Evolutionary conservation across 1,140 invertebrate species (phyloP).

Genomic region (Lordiphosa clarofinis): DNA sequence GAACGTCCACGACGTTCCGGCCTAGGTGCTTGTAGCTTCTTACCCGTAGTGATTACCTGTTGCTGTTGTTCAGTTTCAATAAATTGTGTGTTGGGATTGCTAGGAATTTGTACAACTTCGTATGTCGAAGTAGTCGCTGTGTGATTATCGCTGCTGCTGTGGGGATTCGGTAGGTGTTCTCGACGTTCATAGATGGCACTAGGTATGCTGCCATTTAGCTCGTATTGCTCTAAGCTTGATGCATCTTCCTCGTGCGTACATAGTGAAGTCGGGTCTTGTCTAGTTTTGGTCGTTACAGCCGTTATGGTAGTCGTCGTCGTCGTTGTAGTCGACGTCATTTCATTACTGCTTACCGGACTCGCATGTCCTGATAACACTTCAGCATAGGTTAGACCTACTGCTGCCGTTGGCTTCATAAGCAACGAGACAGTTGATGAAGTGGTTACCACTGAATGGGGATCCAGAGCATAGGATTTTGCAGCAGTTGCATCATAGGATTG

Average conservation of each 20-base stretch:
- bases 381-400: constrained; percentile 80
- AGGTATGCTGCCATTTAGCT: constrained; percentile 26
- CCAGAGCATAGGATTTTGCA: constrained; percentile 85
- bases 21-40: constrained; percentile 50
- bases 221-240: constrained; percentile 3
- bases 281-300: constrained; percentile 23
- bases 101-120: constrained; percentile 12
- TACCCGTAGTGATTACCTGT: constrained; percentile 34
- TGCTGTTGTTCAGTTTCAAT: constrained; percentile 57
- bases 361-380: constrained; percentile 79
- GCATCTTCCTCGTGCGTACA: constrained; percentile 35
- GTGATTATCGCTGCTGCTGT: not conserved
- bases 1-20: constrained; percentile 68
- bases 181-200: constrained; percentile 27
- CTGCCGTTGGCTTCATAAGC: constrained; percentile 76
- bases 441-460: constrained; percentile 85
- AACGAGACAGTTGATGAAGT: constrained; percentile 77
- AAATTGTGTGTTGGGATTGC: constrained; percentile 36
- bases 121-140: constrained; percentile 24
- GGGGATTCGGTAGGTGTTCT: constrained; percentile 6
- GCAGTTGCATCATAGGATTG: constrained; percentile 85
- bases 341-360: constrained; percentile 78
- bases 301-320: constrained; percentile 20
- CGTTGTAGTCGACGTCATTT: constrained; percentile 32
- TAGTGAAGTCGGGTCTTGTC: constrained; percentile 42